These are phyloP conservation scores for Colius striatus DNA, from an alignment of 2,113 vertebrate genomes.

Conservation along the genomic window DNA sequence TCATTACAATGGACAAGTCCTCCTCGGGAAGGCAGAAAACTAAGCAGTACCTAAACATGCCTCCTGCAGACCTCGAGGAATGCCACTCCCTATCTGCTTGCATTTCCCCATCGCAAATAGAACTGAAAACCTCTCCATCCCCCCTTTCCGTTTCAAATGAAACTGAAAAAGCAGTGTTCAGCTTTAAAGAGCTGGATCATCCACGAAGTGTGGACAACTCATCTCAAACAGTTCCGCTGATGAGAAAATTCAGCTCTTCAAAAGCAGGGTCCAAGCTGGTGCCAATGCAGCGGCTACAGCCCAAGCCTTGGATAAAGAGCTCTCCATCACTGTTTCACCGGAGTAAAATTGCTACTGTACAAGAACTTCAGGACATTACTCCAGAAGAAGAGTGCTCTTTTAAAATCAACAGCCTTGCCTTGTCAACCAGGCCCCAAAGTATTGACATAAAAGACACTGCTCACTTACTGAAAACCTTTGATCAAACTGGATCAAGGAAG, in stretches of 20 bases:
- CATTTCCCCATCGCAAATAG: slow-evolving; percentile 77
- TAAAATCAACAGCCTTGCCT: slow-evolving; percentile 63
- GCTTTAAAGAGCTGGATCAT: slow-evolving; percentile 70
- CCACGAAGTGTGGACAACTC: background rate
- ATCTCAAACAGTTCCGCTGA: slow-evolving; percentile 70
- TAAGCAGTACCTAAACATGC: slow-evolving; percentile 87
- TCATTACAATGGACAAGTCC: slow-evolving; percentile 87
- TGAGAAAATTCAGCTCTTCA: slow-evolving; percentile 56
- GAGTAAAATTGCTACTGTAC: slow-evolving; percentile 78
- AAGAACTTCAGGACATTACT: slow-evolving; percentile 77
- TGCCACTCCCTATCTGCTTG: slow-evolving; percentile 47
- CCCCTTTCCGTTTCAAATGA: slow-evolving; percentile 59
- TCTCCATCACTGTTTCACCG: slow-evolving; percentile 77
- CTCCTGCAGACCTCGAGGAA: slow-evolving; percentile 80
- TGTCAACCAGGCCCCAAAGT: slow-evolving; percentile 80
- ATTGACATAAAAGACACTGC: slow-evolving; percentile 83
- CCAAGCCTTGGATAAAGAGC: slow-evolving; percentile 82
- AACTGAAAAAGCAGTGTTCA: slow-evolving; percentile 65
- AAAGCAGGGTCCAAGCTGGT: slow-evolving; percentile 63
- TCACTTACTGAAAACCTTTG: slow-evolving; percentile 76
- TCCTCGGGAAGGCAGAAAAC: slow-evolving; percentile 83
- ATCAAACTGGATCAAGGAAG: slow-evolving; percentile 78
- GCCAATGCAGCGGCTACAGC: slow-evolving; percentile 73
- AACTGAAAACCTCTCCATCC: slow-evolving; percentile 68
- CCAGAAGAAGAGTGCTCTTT: slow-evolving; percentile 79